Percentiles rank a stretch among this genome's conserved stretches.
phyloP scores from a whole-genome alignment of 92 coral and sea anemone genomes.

The Phenganax stokvisi region DNA sequence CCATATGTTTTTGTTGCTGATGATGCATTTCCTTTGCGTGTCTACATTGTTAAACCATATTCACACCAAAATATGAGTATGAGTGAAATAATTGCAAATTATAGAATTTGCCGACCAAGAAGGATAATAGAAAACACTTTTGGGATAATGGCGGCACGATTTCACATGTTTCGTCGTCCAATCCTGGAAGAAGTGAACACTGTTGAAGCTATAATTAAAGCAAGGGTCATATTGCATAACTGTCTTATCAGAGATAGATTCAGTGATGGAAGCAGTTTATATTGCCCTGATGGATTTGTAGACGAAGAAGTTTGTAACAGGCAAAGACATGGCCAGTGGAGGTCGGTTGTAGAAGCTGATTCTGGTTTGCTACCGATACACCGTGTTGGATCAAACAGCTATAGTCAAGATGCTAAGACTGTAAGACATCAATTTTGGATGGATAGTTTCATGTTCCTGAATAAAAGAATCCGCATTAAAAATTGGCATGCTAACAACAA shows the following conservation, averaged over 20 bases:
- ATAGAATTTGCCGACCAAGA: not conserved
- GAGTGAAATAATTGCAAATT: not conserved
- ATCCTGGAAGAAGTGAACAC: not conserved
- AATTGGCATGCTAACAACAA: too few relatives aligned
- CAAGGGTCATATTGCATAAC: not conserved
- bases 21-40: not conserved
- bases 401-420: too few relatives aligned
- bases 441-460: too few relatives aligned
- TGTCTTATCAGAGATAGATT: not conserved
- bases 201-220: not conserved
- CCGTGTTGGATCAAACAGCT: too few relatives aligned
- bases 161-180: not conserved
- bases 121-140: conserved; percentile 13
- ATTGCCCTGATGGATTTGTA: too few relatives aligned
- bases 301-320: too few relatives aligned
- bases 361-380: too few relatives aligned
- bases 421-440: too few relatives aligned
- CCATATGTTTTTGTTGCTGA: not conserved
- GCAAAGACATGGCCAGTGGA: too few relatives aligned
- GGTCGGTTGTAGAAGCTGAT: too few relatives aligned
- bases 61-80: not conserved
- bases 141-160: conserved; percentile 4
- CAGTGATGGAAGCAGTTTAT: too few relatives aligned
- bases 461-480: too few relatives aligned
- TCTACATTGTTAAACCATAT: not conserved